Percentiles rank a stretch among this genome's conserved stretches.
These are phyloP conservation scores for Allolobophora icterica DNA, from an alignment of 2,888 invertebrate species.

Conservation along the genomic window DNA sequence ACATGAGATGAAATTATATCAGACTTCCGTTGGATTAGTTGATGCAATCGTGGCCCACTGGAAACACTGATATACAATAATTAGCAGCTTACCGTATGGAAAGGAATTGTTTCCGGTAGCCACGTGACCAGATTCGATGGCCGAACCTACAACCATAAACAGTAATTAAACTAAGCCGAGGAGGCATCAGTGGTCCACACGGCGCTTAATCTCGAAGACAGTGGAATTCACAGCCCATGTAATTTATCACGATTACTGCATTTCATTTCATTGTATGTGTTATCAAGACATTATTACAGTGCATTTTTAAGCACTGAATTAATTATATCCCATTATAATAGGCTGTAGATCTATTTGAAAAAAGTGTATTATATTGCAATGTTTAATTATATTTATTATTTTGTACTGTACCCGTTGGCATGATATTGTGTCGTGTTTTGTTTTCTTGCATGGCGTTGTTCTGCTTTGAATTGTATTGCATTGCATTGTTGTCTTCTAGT, in stretches of 20 bases:
- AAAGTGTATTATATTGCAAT: neutral
- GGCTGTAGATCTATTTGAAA: neutral
- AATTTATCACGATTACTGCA: neutral
- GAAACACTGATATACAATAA: neutral
- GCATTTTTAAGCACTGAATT: no score
- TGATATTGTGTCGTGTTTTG: neutral
- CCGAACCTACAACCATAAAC: neutral
- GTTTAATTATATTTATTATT: neutral
- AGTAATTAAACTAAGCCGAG: neutral
- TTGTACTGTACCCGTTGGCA: neutral
- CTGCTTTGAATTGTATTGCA: neutral
- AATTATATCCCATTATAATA: neutral
- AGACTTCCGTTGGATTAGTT: neutral
- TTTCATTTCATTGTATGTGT: neutral
- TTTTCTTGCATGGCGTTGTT: neutral
- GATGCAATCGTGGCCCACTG: neutral
- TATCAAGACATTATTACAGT: no score
- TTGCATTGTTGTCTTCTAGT: neutral
- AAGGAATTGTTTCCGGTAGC: neutral
- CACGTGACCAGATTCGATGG: neutral
- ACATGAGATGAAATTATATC: neutral
- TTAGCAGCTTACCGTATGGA: slow-evolving; percentile 11
- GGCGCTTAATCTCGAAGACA: neutral
- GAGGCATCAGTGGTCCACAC: neutral
- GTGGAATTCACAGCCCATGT: neutral